A percentile compares a stretch with the other conserved stretches of the same genome.
phyloP scores from a whole-genome alignment of 1,140 invertebrate genomes.

The Rhyacophila brunnea region DNA sequence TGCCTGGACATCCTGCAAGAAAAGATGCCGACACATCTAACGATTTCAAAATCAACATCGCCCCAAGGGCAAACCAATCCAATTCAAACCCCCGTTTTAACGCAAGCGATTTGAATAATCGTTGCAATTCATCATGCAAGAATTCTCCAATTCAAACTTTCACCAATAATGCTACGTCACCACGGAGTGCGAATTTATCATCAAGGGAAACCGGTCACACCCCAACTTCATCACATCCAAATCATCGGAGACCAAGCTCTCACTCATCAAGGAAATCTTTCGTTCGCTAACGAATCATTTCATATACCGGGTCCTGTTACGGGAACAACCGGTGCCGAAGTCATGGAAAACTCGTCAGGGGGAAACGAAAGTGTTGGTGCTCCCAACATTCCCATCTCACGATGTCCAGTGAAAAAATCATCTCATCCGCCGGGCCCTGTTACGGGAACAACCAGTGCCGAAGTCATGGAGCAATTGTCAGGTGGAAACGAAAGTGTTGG shows the following conservation, averaged over 20 bases:
- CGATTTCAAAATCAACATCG: background rate
- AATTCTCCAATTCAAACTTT: constrained; percentile 22
- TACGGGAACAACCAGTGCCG: too few species aligned
- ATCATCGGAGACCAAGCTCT: background rate
- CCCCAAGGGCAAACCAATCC: background rate
- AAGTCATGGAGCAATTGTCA: too few species aligned
- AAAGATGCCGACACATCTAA: constrained; percentile 8
- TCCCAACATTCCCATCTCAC: too few species aligned
- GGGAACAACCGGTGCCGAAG: too few species aligned
- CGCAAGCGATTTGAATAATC: background rate
- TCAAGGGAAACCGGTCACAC: background rate
- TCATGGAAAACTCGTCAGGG: too few species aligned
- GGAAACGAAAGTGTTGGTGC: too few species aligned
- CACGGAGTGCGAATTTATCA: constrained; percentile 15
- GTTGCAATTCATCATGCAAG: background rate
- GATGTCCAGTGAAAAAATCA: too few species aligned
- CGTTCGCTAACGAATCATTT: too few species aligned
- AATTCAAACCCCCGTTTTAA: background rate
- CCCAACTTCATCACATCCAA: background rate
- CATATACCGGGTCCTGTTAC: too few species aligned
- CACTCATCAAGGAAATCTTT: background rate
- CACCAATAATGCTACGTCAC: constrained; percentile 14
- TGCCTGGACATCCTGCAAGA: constrained; percentile 6
- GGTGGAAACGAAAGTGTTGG: too few species aligned
- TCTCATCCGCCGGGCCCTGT: too few species aligned